Evolutionary conservation across 1,140 invertebrate species (phyloP).

Genomic region (Plodia interpunctella): DNA sequence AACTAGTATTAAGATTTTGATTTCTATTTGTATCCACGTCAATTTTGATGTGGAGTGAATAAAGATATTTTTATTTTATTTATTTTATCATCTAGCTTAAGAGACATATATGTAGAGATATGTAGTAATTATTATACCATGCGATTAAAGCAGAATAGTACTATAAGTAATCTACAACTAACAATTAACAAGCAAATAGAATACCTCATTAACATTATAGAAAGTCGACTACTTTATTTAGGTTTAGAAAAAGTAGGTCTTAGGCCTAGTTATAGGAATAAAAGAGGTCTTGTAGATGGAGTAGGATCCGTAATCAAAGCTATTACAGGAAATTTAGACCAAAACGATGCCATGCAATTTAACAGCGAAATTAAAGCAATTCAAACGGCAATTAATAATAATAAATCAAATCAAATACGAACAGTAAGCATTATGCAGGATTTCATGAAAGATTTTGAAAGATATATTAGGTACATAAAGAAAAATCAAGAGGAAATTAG

Average conservation of each 20-base stretch:
- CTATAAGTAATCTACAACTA: slow-evolving; percentile 18
- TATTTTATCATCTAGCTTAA: slow-evolving; percentile 17
- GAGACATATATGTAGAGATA: slow-evolving; percentile 13
- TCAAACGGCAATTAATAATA: slow-evolving; percentile 16
- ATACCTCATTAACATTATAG: slow-evolving; percentile 26
- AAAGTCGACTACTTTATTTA: slow-evolving; percentile 31
- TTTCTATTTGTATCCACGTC: too few species aligned
- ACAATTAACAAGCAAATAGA: slow-evolving; percentile 14
- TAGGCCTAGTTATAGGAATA: slow-evolving; percentile 12
- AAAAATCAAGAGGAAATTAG: background rate
- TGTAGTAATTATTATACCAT: slow-evolving; percentile 22
- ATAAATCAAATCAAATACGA: slow-evolving; percentile 16
- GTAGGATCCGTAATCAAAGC: too few species aligned
- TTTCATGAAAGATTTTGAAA: slow-evolving; percentile 23
- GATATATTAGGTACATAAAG: slow-evolving; percentile 17
- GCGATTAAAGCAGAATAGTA: slow-evolving; percentile 21
- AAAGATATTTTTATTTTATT: too few species aligned
- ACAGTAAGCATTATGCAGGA: slow-evolving; percentile 20
- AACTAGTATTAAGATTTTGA: too few species aligned
- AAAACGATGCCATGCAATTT: too few species aligned
- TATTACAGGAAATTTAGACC: too few species aligned
- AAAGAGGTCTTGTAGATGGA: too few species aligned
- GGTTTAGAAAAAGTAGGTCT: slow-evolving; percentile 23
- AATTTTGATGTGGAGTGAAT: too few species aligned
- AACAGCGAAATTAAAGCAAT: slow-evolving; percentile 18